Evolutionary conservation across 2,113 vertebrate species (phyloP).

Genomic region (Nyctereutes procyonoides): DNA sequence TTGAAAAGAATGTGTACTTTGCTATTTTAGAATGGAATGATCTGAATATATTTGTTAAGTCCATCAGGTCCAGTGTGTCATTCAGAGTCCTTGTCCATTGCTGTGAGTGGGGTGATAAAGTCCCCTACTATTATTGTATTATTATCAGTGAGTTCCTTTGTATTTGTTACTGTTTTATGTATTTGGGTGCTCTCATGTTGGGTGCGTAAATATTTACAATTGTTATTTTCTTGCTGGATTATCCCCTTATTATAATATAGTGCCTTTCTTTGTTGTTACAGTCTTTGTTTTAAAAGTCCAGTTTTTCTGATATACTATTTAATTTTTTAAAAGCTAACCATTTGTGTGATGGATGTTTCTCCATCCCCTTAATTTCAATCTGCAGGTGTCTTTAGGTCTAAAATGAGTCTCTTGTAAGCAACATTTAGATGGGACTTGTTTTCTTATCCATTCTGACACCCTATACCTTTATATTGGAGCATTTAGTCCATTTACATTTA

Average conservation of each 20-base stretch:
- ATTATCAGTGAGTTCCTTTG: neutral
- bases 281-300: neutral
- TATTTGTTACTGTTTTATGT: neutral
- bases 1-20: neutral
- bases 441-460: neutral
- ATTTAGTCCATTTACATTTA: too few species aligned
- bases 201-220: neutral
- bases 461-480: neutral
- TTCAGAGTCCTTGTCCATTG: neutral
- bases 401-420: neutral
- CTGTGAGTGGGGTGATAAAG: too few species aligned
- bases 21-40: neutral
- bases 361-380: neutral
- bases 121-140: neutral
- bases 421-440: neutral
- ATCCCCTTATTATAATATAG: neutral
- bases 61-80: neutral
- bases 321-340: neutral
- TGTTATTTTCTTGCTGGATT: neutral
- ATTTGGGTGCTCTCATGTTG: neutral
- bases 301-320: neutral
- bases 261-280: neutral
- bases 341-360: neutral
- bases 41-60: neutral
- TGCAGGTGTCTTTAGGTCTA: neutral